Percentiles rank a stretch among this genome's conserved stretches.
These are phyloP conservation scores for Lasiurus borealis DNA, from an alignment of 2,113 vertebrate species.

Conservation along the genomic window DNA sequence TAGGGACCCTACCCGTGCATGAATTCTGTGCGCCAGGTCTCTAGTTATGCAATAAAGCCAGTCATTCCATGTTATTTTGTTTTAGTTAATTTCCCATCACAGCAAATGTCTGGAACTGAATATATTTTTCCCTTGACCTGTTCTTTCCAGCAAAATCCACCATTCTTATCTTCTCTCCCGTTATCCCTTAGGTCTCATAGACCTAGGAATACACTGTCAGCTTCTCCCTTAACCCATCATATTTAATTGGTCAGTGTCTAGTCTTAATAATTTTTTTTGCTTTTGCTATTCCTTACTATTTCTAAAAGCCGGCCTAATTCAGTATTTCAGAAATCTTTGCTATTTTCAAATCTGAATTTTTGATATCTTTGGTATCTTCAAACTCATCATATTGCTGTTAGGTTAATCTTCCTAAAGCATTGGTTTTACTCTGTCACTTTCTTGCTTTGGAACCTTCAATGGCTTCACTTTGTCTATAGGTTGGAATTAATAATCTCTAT, in stretches of 20 bases:
- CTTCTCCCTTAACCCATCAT: background rate
- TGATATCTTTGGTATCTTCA: background rate
- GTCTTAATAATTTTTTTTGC: slow-evolving; percentile 33
- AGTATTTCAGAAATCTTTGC: background rate
- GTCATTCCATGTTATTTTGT: background rate
- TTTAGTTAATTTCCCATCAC: background rate
- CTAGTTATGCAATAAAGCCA: background rate
- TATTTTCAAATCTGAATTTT: background rate
- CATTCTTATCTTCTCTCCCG: background rate
- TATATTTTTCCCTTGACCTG: background rate
- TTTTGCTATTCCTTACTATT: background rate
- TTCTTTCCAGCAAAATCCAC: background rate
- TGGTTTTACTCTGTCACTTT: background rate
- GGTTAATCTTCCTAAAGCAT: background rate
- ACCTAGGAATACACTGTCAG: background rate
- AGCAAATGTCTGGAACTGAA: background rate
- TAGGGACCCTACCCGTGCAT: too few species aligned
- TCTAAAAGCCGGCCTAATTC: background rate
- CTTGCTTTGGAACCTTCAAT: background rate
- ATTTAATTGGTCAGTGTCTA: background rate
- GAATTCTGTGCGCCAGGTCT: too few species aligned
- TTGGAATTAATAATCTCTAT: slow-evolving; percentile 15
- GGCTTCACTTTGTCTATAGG: background rate
- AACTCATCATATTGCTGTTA: background rate
- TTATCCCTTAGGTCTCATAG: background rate